Evolutionary conservation across 2,113 vertebrate genomes (phyloP).

Genomic region (Sminthopsis crassicaudata): DNA sequence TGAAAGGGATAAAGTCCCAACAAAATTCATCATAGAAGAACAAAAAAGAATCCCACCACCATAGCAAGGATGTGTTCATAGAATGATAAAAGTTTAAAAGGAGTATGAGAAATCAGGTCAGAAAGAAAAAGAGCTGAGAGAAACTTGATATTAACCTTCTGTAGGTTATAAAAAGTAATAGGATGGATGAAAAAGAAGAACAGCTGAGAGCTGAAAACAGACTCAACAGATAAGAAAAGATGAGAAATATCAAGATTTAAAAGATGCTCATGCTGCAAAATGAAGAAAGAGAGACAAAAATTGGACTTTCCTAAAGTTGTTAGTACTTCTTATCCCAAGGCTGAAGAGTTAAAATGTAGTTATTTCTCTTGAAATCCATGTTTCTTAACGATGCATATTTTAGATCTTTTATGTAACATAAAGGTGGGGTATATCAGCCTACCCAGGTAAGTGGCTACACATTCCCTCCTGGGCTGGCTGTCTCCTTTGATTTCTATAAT

Average conservation of each 20-base stretch:
- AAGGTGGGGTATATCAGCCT: conserved; percentile 55
- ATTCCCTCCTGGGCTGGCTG: conserved; percentile 24
- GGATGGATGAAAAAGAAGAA: neutral
- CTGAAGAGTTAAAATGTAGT: conserved; percentile 49
- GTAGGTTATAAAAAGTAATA: neutral
- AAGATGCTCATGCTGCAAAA: conserved; percentile 23
- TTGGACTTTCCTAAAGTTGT: conserved; percentile 2
- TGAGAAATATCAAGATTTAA: neutral
- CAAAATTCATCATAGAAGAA: conserved; percentile 9
- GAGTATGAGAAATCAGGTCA: neutral
- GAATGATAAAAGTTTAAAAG: neutral
- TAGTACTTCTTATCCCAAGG: conserved; percentile 43
- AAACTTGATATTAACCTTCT: neutral
- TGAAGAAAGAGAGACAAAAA: conserved; percentile 34
- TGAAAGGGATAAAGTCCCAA: neutral
- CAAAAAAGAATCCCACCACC: neutral
- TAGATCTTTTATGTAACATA: conserved; percentile 55
- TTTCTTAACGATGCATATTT: conserved; percentile 47
- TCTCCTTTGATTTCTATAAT: conserved; percentile 67
- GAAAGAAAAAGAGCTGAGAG: neutral
- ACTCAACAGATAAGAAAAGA: neutral
- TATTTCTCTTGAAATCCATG: neutral
- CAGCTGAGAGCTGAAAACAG: neutral
- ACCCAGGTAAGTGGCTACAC: conserved; percentile 56
- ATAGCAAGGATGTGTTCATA: neutral